Evolutionary conservation across 2,888 invertebrate genomes (phyloP), one percentile per base, ranked within the genome.

Genomic region (Meganola albula): DNA sequence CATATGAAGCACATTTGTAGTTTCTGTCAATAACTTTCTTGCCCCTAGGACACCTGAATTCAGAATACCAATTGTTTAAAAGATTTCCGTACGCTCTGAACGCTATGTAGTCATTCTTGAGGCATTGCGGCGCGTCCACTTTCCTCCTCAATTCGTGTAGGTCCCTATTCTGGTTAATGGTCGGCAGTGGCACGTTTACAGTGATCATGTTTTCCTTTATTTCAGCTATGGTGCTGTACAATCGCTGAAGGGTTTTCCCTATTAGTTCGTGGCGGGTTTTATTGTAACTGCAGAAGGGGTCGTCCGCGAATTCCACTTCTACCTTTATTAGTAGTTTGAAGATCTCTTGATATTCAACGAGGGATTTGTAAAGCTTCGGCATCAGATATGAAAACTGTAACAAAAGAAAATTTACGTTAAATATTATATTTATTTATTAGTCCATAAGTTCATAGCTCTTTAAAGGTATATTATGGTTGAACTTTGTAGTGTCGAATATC

Each of bases 81-180:
- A 90, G 87, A 25, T 78, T 87, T 16, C 84, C 85, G 58, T 90
- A 89, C 6, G 87, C 85, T 45, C 87, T 84, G 34, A 90, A 79
- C 2, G 90, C 88, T 16, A 89, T 88, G 58, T 88, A 87, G 58
- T 91, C 91, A 46, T 89, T 87, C 41, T 88, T 84, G 26, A 89
- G 71, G 57, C 88, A 88, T 35, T 77, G 64, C 0, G 89, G 88
- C 2, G 85, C 69, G 52, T 88, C 87, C 1, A 88, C 84, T 53
- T 76, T 74, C 31, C 63, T 62, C 34, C 68, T 60, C 37, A 82
- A 54, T 2, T 46, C 45, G 14, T 78, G 74, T 52, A 87, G 69
- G 37, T 79, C 73, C 40, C 73, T 76, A 23, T 68, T 75, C 31
- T 70, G 75, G 12, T 70, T 72, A 11, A 86, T 54, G 7, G 68